phyloP scores from a whole-genome alignment of 2,888 invertebrate species.

The Crematogaster levior region DNA sequence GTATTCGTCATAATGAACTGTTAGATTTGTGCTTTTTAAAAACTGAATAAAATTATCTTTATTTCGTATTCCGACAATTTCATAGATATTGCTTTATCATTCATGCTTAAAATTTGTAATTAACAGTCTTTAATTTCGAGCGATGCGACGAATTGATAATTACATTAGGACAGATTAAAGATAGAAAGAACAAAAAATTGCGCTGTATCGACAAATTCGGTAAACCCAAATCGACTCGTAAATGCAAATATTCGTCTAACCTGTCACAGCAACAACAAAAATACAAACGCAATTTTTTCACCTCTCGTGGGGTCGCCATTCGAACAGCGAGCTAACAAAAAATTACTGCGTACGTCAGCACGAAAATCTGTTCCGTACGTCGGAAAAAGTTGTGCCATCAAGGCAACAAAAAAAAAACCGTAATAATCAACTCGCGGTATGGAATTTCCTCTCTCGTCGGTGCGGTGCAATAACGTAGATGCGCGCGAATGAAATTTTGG shows the following conservation, averaged over 20 bases:
- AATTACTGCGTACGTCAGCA: neutral
- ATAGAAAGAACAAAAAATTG: neutral
- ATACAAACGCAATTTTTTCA: conserved; percentile 36
- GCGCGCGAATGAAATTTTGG: neutral
- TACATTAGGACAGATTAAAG: neutral
- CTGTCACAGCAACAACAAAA: conserved; percentile 24
- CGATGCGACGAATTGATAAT: neutral
- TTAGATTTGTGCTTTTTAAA: neutral
- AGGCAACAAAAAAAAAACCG: neutral
- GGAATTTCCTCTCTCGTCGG: neutral
- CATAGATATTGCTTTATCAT: neutral
- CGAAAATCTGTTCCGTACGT: conserved; percentile 16
- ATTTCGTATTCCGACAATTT: neutral
- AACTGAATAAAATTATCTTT: neutral
- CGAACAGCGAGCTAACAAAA: conserved; percentile 26
- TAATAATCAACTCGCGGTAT: conserved; percentile 17
- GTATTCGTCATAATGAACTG: neutral
- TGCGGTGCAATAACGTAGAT: neutral
- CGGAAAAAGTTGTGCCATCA: conserved; percentile 2
- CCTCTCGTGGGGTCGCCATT: neutral
- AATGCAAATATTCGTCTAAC: conserved; percentile 43
- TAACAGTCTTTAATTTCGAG: neutral
- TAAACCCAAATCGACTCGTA: conserved; percentile 26
- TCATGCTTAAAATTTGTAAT: neutral
- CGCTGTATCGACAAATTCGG: conserved; percentile 31